phyloP scores from a whole-genome alignment of 2,113 vertebrate genomes.

The Rostratula benghalensis region DNA sequence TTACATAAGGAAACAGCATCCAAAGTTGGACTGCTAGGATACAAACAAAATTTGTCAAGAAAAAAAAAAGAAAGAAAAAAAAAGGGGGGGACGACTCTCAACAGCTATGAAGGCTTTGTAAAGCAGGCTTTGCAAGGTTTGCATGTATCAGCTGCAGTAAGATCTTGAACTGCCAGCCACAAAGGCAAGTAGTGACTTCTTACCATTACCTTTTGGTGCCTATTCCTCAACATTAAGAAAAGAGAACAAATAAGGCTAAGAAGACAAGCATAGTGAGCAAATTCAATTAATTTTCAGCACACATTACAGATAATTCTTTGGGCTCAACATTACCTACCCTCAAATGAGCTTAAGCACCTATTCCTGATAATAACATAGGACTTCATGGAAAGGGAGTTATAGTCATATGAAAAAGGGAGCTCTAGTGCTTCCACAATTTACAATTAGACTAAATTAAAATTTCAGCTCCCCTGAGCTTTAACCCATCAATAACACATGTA shows the following conservation, averaged over 20 bases:
- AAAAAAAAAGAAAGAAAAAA: not conserved
- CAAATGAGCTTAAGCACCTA: not conserved
- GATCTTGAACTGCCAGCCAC: not conserved
- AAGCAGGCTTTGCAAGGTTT: not conserved
- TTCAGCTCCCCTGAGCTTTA: not conserved
- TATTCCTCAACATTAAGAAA: not conserved
- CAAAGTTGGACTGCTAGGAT: not conserved
- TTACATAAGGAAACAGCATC: not conserved
- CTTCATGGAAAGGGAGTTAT: not conserved
- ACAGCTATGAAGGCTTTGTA: not conserved
- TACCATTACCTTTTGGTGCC: not conserved
- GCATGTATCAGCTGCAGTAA: not conserved
- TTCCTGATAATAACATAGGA: not conserved
- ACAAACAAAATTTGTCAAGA: not conserved
- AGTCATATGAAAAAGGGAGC: not conserved
- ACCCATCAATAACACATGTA: not conserved
- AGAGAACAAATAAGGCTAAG: not conserved
- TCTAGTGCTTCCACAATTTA: not conserved
- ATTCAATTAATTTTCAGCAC: not conserved
- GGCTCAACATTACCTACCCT: fast-evolving
- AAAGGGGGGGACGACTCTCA: not conserved
- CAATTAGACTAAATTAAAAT: not conserved
- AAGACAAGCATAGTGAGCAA: not conserved
- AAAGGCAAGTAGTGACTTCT: not conserved
- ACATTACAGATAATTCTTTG: not conserved